Evolutionary conservation across 2,797 vertebrate genomes (phyloP).

Genomic region (Lepilemur ruficaudatus): DNA sequence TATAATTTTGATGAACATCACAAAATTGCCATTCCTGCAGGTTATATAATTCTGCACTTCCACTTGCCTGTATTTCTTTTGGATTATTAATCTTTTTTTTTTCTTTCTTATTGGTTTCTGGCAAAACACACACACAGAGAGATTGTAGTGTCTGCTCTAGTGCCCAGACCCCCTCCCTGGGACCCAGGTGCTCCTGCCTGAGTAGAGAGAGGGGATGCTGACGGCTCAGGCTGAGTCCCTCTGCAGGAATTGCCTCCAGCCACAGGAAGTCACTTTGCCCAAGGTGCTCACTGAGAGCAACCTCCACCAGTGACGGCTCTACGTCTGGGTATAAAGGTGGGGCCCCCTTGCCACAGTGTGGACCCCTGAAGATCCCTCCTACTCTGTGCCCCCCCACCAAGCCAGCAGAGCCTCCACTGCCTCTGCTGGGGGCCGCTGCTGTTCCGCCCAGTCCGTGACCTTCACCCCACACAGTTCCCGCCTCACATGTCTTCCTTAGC

Average conservation of each 20-base stretch:
- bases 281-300: not conserved
- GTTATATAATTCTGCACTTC: not conserved
- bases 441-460: not conserved
- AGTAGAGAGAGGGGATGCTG: not conserved
- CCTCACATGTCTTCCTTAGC: too few relatives aligned
- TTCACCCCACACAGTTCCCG: not conserved
- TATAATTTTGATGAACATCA: not conserved
- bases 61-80: not conserved
- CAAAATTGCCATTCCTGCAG: not conserved
- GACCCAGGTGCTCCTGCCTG: not conserved
- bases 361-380: not conserved
- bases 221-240: not conserved
- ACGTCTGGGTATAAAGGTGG: accelerated
- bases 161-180: not conserved
- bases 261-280: not conserved
- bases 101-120: not conserved
- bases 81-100: not conserved
- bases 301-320: not conserved
- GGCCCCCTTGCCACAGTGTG: too few relatives aligned
- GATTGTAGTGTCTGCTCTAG: not conserved
- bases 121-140: not conserved
- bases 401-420: not conserved
- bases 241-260: not conserved
- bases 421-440: not conserved
- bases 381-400: not conserved